These are phyloP conservation scores for Rhabdophis nuchalis DNA, from an alignment of 2,797 vertebrate species.

Conservation along the genomic window DNA sequence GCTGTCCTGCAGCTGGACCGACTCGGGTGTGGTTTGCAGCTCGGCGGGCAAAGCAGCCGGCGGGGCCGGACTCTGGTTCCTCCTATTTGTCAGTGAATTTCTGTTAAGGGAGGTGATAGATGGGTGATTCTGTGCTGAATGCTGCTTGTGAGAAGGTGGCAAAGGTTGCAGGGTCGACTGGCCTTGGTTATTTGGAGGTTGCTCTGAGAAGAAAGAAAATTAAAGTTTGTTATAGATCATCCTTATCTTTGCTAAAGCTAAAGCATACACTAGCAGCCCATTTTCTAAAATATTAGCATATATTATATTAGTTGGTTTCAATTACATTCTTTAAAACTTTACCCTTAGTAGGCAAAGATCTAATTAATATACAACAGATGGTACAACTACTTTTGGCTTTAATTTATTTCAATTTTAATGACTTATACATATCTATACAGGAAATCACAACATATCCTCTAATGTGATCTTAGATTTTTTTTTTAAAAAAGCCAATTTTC, in stretches of 20 bases:
- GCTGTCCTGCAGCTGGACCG: constrained; percentile 99
- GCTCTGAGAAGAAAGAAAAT: constrained; percentile 77
- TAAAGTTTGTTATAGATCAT: constrained; percentile 50
- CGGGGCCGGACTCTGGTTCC: constrained; percentile 93
- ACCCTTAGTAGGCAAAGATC: constrained; percentile 74
- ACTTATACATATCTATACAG: constrained; percentile 78
- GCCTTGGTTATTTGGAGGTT: constrained; percentile 85
- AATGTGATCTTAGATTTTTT: constrained; percentile 69
- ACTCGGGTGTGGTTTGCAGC: constrained; percentile 98
- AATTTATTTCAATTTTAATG: constrained; percentile 72
- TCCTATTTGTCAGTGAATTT: constrained; percentile 94
- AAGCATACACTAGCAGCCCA: constrained; percentile 58
- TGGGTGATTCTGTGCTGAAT: constrained; percentile 80
- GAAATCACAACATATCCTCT: constrained; percentile 71
- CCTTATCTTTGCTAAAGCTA: constrained; percentile 41
- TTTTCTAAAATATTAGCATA: constrained; percentile 65
- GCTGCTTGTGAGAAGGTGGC: constrained; percentile 88
- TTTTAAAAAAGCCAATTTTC: constrained; percentile 71
- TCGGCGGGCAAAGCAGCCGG: constrained; percentile 94
- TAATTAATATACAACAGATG: constrained; percentile 82
- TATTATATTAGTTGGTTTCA: constrained; percentile 71
- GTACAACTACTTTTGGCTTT: constrained; percentile 76
- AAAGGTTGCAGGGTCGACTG: constrained; percentile 89
- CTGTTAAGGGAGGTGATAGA: constrained; percentile 96
- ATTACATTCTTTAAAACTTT: constrained; percentile 75